These are phyloP conservation scores for Drosophila anomalata DNA, from an alignment of 2,888 invertebrate species.

Conservation along the genomic window DNA sequence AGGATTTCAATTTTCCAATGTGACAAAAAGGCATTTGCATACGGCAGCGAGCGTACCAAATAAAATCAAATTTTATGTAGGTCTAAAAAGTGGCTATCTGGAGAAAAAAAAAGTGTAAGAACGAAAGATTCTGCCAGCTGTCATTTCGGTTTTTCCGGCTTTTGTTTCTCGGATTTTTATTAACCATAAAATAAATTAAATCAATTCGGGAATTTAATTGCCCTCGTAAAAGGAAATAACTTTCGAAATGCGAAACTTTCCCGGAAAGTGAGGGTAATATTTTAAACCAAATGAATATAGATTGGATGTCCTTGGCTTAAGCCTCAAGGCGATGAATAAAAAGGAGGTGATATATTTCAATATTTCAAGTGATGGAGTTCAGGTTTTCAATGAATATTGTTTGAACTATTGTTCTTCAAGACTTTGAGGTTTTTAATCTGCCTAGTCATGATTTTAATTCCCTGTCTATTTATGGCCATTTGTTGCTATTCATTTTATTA, in stretches of 20 bases:
- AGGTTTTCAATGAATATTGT: not conserved
- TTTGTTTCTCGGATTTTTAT: constrained; percentile 60
- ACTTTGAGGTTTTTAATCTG: constrained; percentile 15
- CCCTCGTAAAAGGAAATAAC: constrained; percentile 64
- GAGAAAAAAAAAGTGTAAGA: constrained; percentile 11
- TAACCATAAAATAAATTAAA: constrained; percentile 77
- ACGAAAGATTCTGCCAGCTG: constrained; percentile 25
- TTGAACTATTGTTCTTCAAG: not conserved
- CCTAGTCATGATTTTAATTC: constrained; percentile 10
- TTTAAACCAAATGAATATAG: constrained; percentile 18
- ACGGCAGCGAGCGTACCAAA: constrained; percentile 49
- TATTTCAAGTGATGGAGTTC: not conserved
- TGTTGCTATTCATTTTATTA: constrained; percentile 48
- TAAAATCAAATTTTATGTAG: constrained; percentile 70
- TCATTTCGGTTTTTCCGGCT: constrained; percentile 40
- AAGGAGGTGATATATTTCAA: not conserved
- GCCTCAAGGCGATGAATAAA: not conserved
- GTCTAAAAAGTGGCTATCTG: constrained; percentile 25
- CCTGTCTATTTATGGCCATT: constrained; percentile 29
- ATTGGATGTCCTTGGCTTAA: not conserved
- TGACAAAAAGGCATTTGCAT: constrained; percentile 71
- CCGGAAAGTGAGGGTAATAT: constrained; percentile 1
- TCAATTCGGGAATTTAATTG: constrained; percentile 75
- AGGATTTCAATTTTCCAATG: constrained; percentile 77
- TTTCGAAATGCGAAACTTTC: constrained; percentile 20